A percentile compares a stretch with the other conserved stretches of the same genome.
Evolutionary conservation across 2,888 invertebrate species (phyloP).

Genomic region (Lasius fuliginosus): DNA sequence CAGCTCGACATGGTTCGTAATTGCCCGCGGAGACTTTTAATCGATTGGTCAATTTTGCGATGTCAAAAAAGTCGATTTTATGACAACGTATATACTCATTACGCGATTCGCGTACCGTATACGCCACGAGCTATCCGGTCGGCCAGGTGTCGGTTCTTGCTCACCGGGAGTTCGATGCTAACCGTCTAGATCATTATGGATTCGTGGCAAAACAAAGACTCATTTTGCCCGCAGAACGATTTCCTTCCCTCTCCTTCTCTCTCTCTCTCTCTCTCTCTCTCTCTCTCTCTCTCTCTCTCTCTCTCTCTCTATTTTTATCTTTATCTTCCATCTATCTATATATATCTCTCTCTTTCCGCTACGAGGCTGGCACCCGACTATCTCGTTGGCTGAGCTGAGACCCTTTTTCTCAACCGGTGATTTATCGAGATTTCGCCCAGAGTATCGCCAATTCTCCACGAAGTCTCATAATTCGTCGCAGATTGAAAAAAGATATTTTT

Average conservation of each 20-base stretch:
- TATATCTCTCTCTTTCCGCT: not conserved
- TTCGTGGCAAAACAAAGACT: slow-evolving; percentile 55
- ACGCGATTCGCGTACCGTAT: slow-evolving; percentile 50
- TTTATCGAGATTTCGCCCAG: slow-evolving; percentile 37
- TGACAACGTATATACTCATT: slow-evolving; percentile 63
- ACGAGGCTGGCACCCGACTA: slow-evolving; percentile 11
- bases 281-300: not conserved
- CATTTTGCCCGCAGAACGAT: slow-evolving; percentile 45
- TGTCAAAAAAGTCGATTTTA: slow-evolving; percentile 68
- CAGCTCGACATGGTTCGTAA: slow-evolving; percentile 43
- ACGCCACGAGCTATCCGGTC: slow-evolving; percentile 53
- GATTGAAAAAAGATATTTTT: slow-evolving; percentile 19
- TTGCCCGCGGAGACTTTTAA: slow-evolving; percentile 65
- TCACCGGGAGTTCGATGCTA: slow-evolving; percentile 66
- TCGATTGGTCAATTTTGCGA: slow-evolving; percentile 66
- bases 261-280: not conserved
- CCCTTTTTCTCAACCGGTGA: slow-evolving; percentile 24
- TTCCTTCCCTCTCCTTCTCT: not conserved
- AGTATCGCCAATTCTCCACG: slow-evolving; percentile 25
- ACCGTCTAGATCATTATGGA: slow-evolving; percentile 64
- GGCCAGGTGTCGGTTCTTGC: slow-evolving; percentile 73
- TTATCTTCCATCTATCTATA: not conserved
- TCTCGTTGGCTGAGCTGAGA: not conserved
- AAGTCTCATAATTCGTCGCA: slow-evolving; percentile 30
- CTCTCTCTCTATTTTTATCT: not conserved